Conservation (phyloP, 2,113 vertebrate genomes). For the Tupaia chinensis region DNA sequence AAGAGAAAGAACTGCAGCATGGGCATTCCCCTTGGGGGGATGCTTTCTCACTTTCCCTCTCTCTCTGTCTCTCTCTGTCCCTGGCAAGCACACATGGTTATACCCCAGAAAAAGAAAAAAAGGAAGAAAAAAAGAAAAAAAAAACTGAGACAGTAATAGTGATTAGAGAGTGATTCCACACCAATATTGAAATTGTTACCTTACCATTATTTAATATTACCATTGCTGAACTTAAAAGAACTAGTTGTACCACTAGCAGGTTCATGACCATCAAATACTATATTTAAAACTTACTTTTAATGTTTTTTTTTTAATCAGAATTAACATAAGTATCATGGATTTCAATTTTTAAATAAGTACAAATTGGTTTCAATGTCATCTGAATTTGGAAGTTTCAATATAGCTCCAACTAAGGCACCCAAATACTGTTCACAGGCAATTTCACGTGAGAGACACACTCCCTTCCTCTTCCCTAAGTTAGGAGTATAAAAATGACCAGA, state of each 20-base stretch:
- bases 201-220: neutral
- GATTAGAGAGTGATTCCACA: neutral
- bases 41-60: no score
- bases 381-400: conserved; percentile 32
- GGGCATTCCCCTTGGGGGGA: no score
- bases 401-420: conserved; percentile 19
- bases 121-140: no score
- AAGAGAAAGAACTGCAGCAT: no score
- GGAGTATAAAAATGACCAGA: conserved; percentile 6
- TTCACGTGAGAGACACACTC: conserved; percentile 24
- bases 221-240: neutral
- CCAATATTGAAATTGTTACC: neutral
- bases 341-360: conserved; percentile 40
- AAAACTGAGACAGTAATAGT: no score
- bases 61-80: no score
- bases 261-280: neutral
- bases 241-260: neutral
- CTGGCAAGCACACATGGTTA: no score
- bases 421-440: conserved; percentile 35
- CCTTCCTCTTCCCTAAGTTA: neutral
- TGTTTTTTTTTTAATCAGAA: neutral
- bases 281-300: conserved; percentile 40
- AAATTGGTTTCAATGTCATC: conserved; percentile 40
- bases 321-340: neutral
- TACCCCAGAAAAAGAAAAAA: no score